phyloP scores from a whole-genome alignment of 1,140 invertebrate species.

The Mercenaria mercenaria region DNA sequence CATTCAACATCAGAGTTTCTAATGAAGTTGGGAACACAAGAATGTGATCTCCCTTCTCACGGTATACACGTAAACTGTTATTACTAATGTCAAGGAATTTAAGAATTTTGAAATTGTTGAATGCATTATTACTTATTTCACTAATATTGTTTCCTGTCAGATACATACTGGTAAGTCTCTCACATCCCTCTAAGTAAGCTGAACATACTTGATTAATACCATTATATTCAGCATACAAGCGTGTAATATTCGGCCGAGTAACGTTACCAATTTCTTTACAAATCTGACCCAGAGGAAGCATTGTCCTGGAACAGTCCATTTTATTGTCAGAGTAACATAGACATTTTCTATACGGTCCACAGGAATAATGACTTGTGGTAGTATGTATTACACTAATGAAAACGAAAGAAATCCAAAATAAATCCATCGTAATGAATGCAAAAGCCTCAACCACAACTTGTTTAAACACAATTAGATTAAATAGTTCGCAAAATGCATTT shows the following conservation, averaged over 20 bases:
- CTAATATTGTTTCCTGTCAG: not conserved
- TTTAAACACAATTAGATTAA: too few species aligned
- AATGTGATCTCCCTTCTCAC: not conserved
- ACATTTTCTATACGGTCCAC: not conserved
- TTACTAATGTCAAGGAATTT: not conserved
- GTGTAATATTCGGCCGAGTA: not conserved
- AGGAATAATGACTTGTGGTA: too few species aligned
- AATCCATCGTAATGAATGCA: too few species aligned
- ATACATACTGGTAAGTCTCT: conserved; percentile 14
- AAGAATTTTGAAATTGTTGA: not conserved
- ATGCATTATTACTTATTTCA: not conserved
- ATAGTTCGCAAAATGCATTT: too few species aligned
- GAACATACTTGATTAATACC: not conserved
- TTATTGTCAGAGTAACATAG: not conserved
- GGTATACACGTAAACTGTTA: not conserved
- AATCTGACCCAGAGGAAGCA: not conserved
- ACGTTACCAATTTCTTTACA: not conserved
- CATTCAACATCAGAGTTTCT: not conserved
- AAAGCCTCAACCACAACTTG: too few species aligned
- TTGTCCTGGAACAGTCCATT: not conserved
- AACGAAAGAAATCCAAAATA: too few species aligned
- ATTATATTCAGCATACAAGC: not conserved
- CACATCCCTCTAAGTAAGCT: not conserved
- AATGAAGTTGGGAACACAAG: not conserved
- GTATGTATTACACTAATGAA: too few species aligned